Percentiles rank a stretch among this genome's conserved stretches.
phyloP scores from a whole-genome alignment of 2,888 invertebrate genomes.

The Cerceris ruficornis region DNA sequence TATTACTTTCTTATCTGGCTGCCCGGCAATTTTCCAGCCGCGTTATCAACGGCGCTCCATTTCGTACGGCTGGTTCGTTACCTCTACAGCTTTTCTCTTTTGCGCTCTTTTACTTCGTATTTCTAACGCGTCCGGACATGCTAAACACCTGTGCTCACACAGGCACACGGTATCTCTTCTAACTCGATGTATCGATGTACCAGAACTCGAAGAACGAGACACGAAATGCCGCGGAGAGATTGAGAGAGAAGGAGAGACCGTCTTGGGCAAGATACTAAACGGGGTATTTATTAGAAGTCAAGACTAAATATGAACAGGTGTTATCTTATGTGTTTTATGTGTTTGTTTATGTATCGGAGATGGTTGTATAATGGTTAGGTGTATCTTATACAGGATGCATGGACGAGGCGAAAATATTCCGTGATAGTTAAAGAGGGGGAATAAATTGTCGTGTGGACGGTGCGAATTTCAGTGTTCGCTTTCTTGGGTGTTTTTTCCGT shows the following conservation, averaged over 20 bases:
- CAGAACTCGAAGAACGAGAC: not conserved
- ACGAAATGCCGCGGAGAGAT: conserved; percentile 1
- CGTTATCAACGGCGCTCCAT: conserved; percentile 19
- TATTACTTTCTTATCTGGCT: conserved; percentile 17
- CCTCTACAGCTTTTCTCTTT: not conserved
- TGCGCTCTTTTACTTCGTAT: not conserved
- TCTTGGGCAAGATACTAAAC: conserved; percentile 25
- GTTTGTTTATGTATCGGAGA: conserved; percentile 25
- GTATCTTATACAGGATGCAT: not conserved
- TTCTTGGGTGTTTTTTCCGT: not conserved
- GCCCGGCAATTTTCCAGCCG: conserved; percentile 21
- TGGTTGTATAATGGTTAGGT: not conserved
- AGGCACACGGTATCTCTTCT: conserved; percentile 13
- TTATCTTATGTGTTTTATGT: conserved; percentile 12
- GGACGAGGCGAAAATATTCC: conserved; percentile 5
- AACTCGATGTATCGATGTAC: conserved; percentile 34
- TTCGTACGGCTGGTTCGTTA: not conserved
- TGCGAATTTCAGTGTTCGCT: not conserved
- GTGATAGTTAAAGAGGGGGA: not conserved
- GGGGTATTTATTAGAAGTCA: conserved; percentile 47
- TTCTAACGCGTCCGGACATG: conserved; percentile 20
- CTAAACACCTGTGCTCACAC: conserved; percentile 60
- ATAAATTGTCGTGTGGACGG: not conserved
- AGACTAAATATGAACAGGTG: conserved; percentile 59
- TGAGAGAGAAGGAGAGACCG: conserved; percentile 16